Conservation (phyloP, 2,797 vertebrate species). For the Tenualosa ilisha region DNA sequence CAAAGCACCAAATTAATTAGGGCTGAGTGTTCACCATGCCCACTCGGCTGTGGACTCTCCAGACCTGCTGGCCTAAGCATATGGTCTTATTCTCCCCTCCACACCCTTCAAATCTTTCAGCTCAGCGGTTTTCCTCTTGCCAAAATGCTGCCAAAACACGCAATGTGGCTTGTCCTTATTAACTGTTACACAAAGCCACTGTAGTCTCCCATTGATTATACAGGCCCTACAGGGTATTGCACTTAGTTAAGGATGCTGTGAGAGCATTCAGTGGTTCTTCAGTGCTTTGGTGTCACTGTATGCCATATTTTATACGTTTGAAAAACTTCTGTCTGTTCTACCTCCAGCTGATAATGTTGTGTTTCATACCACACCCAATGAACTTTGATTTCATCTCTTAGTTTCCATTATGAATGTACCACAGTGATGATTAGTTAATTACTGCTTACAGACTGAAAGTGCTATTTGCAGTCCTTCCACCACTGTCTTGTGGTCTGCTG, state of each 20-base stretch:
- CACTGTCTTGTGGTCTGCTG: neutral
- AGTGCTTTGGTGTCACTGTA: neutral
- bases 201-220: neutral
- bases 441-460: neutral
- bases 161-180: neutral
- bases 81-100: constrained; percentile 48
- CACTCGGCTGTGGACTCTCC: constrained; percentile 30
- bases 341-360: neutral
- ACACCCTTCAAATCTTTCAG: neutral
- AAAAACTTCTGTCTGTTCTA: neutral
- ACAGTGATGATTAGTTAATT: neutral
- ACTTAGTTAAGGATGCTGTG: neutral
- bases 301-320: neutral
- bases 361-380: neutral
- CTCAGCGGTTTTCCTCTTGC: constrained; percentile 54
- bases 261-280: neutral
- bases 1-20: constrained; percentile 62
- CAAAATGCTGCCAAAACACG: constrained; percentile 7
- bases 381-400: neutral
- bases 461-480: neutral
- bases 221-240: too few species aligned
- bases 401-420: neutral
- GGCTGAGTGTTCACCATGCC: constrained; percentile 35
- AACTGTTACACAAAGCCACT: neutral
- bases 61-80: constrained; percentile 49